Evolutionary conservation across 2,113 vertebrate genomes (phyloP).

Genomic region (Cynopterus brachyotis): DNA sequence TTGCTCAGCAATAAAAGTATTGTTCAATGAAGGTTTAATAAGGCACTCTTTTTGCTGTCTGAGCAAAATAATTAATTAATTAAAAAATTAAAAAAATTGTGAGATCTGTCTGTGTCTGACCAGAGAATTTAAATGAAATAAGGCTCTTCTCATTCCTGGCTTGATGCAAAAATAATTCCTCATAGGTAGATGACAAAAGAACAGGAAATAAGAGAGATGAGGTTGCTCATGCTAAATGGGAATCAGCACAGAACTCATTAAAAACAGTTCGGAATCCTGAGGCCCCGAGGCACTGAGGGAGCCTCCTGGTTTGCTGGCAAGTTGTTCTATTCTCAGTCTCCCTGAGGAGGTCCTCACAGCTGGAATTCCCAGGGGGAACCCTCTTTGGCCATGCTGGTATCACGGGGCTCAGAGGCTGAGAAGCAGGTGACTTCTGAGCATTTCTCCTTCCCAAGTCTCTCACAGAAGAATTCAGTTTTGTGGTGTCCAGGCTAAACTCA

Average conservation of each 20-base stretch:
- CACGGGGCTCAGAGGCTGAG: accelerated
- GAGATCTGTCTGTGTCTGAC: not conserved
- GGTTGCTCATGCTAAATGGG: not conserved
- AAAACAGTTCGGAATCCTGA: not conserved
- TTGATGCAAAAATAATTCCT: not conserved
- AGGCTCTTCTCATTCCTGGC: not conserved
- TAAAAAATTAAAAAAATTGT: too few relatives aligned
- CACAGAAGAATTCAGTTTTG: not conserved
- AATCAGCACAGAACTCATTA: not conserved
- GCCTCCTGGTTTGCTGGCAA: not conserved
- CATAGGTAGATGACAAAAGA: not conserved
- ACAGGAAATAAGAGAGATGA: not conserved
- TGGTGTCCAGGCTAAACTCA: not conserved
- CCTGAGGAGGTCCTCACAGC: not conserved
- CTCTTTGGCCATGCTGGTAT: accelerated
- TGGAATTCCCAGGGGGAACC: not conserved
- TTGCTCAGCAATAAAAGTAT: not conserved
- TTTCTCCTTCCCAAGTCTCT: not conserved
- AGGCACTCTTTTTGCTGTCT: not conserved
- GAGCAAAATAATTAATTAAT: too few relatives aligned
- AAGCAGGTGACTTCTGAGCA: not conserved
- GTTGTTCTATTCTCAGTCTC: not conserved
- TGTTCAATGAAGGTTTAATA: not conserved
- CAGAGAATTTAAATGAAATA: not conserved
- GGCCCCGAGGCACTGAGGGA: not conserved